Conservation (phyloP, 1,140 invertebrate genomes). For the Pararge aegeria region DNA sequence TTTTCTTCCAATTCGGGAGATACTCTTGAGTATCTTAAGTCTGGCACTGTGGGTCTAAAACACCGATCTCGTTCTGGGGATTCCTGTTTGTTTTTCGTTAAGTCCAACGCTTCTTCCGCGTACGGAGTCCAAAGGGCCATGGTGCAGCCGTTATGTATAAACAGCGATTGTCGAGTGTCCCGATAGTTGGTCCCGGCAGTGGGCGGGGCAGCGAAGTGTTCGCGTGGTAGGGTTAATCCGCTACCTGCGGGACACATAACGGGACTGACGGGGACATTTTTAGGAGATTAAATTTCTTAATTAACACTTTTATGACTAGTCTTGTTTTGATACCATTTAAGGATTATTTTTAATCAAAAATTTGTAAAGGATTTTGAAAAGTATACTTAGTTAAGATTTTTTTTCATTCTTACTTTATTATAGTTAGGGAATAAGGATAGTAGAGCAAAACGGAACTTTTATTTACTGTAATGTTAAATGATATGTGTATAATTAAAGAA, state of each 20-base stretch:
- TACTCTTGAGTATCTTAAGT: constrained; percentile 26
- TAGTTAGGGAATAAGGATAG: too few relatives aligned
- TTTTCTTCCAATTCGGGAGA: constrained; percentile 21
- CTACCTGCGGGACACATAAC: constrained; percentile 28
- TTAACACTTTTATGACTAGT: constrained; percentile 14
- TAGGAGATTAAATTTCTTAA: constrained; percentile 23
- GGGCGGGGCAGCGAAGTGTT: constrained; percentile 17
- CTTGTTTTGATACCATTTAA: not conserved
- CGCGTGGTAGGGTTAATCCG: constrained; percentile 24
- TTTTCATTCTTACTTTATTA: too few relatives aligned
- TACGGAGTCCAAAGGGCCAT: constrained; percentile 54
- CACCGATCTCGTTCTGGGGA: constrained; percentile 6
- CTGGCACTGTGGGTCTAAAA: constrained; percentile 19
- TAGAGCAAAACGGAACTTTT: too few relatives aligned
- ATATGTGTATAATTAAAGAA: too few relatives aligned
- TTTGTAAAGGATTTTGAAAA: too few relatives aligned
- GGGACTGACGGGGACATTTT: constrained; percentile 21
- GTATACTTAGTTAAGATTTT: too few relatives aligned
- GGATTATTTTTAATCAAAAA: too few relatives aligned
- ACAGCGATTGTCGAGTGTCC: constrained; percentile 15
- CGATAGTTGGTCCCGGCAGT: constrained; percentile 4
- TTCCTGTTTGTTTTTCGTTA: constrained; percentile 37
- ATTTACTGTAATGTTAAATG: too few relatives aligned
- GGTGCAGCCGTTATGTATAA: constrained; percentile 4
- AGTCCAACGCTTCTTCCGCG: constrained; percentile 45